A percentile compares a stretch with the other conserved stretches of the same genome.
Conservation (phyloP, 2,888 invertebrate genomes). For the Bruchidius siliquastri region DNA sequence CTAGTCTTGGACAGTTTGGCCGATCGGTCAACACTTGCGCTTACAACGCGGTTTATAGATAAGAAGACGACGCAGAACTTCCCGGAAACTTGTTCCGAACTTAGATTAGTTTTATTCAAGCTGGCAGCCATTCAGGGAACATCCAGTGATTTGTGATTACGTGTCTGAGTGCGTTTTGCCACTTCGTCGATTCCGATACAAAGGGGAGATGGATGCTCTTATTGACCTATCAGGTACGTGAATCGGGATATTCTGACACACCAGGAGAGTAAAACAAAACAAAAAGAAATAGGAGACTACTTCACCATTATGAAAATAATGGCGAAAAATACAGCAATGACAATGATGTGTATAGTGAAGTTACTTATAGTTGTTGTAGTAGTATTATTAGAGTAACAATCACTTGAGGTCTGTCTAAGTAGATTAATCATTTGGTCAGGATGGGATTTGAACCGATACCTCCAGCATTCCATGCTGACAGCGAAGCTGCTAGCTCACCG, state of each 20-base stretch:
- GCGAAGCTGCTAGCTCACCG: too few species aligned
- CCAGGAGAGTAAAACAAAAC: too few species aligned
- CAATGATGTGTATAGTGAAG: too few species aligned
- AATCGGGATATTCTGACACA: neutral
- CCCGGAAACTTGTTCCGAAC: conserved; percentile 27
- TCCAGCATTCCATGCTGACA: too few species aligned
- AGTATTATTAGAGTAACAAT: too few species aligned
- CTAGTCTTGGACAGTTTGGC: neutral
- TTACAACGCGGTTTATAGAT: conserved; percentile 19
- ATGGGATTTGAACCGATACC: too few species aligned
- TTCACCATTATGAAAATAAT: too few species aligned
- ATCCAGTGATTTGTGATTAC: conserved; percentile 23
- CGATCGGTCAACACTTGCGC: conserved; percentile 18
- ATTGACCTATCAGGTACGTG: neutral
- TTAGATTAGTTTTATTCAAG: conserved; percentile 31
- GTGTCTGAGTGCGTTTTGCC: conserved; percentile 1
- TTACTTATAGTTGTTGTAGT: too few species aligned
- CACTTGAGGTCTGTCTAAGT: too few species aligned
- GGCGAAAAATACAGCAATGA: too few species aligned
- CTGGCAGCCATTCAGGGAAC: conserved; percentile 15
- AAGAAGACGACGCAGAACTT: conserved; percentile 16
- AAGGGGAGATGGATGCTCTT: neutral
- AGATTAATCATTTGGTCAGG: too few species aligned
- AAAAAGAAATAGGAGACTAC: too few species aligned
- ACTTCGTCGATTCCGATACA: neutral